Evolutionary conservation across 2,888 invertebrate genomes (phyloP).

Genomic region (Kuschelorhynchus macadamiae): DNA sequence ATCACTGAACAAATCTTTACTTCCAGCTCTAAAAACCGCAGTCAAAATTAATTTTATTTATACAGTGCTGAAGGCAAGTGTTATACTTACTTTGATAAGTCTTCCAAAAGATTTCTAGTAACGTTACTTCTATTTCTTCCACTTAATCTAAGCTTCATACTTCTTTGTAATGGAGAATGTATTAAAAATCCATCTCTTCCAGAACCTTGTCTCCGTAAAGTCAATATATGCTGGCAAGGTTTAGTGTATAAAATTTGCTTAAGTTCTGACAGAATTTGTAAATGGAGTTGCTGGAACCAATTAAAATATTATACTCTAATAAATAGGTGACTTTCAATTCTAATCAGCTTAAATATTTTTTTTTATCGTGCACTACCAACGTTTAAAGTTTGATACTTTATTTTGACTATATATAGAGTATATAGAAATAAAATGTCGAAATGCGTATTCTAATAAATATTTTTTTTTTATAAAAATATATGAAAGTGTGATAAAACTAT

Average conservation of each 20-base stretch:
- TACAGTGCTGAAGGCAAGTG: no score
- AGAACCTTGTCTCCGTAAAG: conserved; percentile 75
- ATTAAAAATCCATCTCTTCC: conserved; percentile 69
- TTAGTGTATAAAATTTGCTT: conserved; percentile 78
- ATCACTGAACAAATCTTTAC: conserved; percentile 56
- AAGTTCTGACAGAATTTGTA: conserved; percentile 79
- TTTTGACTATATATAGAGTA: no score
- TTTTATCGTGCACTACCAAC: no score
- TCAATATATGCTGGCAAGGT: conserved; percentile 65
- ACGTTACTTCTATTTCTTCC: conserved; percentile 71
- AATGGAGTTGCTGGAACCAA: conserved; percentile 77
- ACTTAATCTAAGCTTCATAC: conserved; percentile 72
- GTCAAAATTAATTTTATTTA: no score
- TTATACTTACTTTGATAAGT: conserved; percentile 53
- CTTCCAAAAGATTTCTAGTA: conserved; percentile 72
- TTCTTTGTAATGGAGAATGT: conserved; percentile 73
- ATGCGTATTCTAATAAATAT: no score
- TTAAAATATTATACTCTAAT: no score
- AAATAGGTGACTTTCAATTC: no score
- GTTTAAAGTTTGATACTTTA: no score
- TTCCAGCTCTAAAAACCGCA: conserved; percentile 59
- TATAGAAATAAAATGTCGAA: no score
- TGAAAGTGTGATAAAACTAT: no score
- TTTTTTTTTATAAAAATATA: no score
- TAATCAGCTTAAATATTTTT: no score